Base-by-base conservation (phyloP, 2,797 vertebrate species). In the Phalloptychus januarius region DNA sequence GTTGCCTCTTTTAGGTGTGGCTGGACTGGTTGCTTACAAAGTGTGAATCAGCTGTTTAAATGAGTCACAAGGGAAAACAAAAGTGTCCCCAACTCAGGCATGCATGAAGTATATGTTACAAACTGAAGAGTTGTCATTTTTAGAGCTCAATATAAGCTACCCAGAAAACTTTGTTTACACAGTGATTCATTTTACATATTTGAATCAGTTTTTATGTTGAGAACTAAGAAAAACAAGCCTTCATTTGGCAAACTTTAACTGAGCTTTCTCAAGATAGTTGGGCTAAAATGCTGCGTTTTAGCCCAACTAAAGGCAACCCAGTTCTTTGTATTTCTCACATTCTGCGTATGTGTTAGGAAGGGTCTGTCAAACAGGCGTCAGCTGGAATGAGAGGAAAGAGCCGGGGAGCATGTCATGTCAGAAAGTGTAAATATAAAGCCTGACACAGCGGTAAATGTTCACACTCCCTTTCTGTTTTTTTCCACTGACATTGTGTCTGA, bases 391-490 rank as follows among this genome's bases (percentile, higher is more conserved):
- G 85, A 72, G 28, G 46, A 78, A 85, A 76, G 58, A 80, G 74
- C 82, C 38, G n/a, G 71, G 46, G 83, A 56, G 89, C 89, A 88
- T 87, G 86, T 93, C 83, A 87, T 84, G 81, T 90, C 87, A 90
- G 76, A 84, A 76, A 87, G 88, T 94, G 90, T 94, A 95, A 94
- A 95, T 93, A 93, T 89, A 94, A 91, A 87, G 78, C 82, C 83
- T 94, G 92, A 93, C 90, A 91, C 81, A 88, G 81, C 70, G 72
- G 71, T 85, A 83, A 20, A 79, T 83, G 71, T 72, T 82, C 79
- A 80, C 81, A 76, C 79, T 81, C 90, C 78, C 87, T 91, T 83
- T 85, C 85, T 76, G 76, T 81, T 85, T 82, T 81, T 63, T 63
- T 69, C 23, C 65, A 7, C 72, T 4, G 28, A 89, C 85, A 89